Evolutionary conservation across 2,113 vertebrate species (phyloP), one percentile per base, ranked within the genome.

Genomic region (Callipepla californica): DNA sequence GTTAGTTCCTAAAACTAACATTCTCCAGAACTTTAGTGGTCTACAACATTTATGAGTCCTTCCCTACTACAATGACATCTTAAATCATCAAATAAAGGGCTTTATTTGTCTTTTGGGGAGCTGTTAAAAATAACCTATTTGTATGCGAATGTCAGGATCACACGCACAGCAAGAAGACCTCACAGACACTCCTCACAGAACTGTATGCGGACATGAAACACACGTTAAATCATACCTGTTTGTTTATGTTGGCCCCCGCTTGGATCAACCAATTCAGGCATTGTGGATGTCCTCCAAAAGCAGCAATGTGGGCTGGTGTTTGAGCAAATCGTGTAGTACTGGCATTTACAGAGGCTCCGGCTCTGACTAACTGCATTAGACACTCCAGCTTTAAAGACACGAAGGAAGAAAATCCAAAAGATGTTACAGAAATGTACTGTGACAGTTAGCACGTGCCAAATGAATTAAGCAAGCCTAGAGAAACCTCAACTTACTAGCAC

Each of bases 211-310:
- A 90, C 17, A 2, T 22, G 48, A 94, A 89, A 91, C n/a, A 89
- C 6, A 8, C 1, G 0, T 45, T 68, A 89, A 84, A n/a, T 36
- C 95, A 57, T 97, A 99, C 99, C 98, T 99, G 99, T 90, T 98
- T 98, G 98, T 99, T 99, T 97, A 99, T 96, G 95, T 99, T 98
- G 73, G 99, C 99, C 68, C 99, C 99, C 8, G 98, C 98, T 97
- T 98, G 98, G 73, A 98, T 98, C 94, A 99, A 97, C 99, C 99
- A 99, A 92, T 98, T 91, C 81, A 99, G 97, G 89, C 99, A 99
- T 79, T 98, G 98, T 67, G 99, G 98, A 93, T 99, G 99, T 73
- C 99, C 99, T 95, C 99, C 99, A 20, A 99, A 99, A 10, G 99
- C 99, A 13, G 99, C 99, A 3, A 98, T 98, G 96, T 99, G 99